phyloP scores from a whole-genome alignment of 2,113 vertebrate species.

The Addax nasomaculatus region DNA sequence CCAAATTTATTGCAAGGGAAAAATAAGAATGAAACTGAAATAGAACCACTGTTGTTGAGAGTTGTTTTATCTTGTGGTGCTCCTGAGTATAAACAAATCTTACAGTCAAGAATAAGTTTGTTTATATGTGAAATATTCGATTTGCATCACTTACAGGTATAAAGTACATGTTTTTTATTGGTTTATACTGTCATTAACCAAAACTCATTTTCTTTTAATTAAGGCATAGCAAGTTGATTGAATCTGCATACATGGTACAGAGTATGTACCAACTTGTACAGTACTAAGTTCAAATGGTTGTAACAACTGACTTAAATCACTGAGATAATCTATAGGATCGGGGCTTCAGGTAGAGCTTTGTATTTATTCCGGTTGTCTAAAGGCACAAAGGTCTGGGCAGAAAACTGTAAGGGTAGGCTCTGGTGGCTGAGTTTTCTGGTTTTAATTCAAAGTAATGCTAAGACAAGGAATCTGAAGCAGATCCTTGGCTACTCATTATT shows the following conservation, averaged over 20 bases:
- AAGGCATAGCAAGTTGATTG: background rate
- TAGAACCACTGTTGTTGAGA: background rate
- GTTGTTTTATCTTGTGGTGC: background rate
- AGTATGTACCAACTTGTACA: background rate
- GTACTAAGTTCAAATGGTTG: slow-evolving; percentile 13
- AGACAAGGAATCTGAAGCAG: background rate
- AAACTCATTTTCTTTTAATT: slow-evolving; percentile 48
- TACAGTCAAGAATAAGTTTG: background rate
- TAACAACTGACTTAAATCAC: background rate
- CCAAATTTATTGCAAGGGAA: background rate
- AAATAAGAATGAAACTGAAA: background rate
- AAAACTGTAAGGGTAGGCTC: background rate
- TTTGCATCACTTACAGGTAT: background rate
- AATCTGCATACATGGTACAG: background rate
- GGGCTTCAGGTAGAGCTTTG: background rate
- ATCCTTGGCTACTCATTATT: background rate
- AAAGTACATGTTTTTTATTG: background rate
- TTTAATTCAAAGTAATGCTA: slow-evolving; percentile 8
- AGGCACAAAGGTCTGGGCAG: background rate
- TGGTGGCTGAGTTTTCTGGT: background rate
- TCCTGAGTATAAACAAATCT: background rate
- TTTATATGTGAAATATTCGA: background rate
- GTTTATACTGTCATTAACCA: slow-evolving; percentile 4
- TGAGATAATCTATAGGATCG: background rate
- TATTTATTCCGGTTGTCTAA: background rate